Conservation (phyloP, 2,797 vertebrate species). For the Acanthurus leucopareius region DNA sequence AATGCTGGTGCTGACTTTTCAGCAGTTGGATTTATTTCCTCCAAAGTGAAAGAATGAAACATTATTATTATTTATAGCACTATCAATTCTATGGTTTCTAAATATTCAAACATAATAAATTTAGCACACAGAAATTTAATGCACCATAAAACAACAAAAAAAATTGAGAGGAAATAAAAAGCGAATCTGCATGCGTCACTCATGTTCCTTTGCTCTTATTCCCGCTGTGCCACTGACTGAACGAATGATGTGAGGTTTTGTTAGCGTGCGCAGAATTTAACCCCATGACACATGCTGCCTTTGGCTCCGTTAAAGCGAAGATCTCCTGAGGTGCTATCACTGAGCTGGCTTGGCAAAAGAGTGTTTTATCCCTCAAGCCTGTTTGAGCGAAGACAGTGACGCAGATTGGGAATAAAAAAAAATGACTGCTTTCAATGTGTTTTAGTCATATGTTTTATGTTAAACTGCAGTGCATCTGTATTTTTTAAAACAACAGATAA, state of each 20-base stretch:
- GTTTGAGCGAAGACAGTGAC: slow-evolving; percentile 1
- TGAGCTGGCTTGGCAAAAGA: neutral
- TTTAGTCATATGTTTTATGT: slow-evolving; percentile 34
- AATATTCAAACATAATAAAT: slow-evolving; percentile 3
- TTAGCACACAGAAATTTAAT: neutral
- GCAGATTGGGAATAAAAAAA: slow-evolving; percentile 3
- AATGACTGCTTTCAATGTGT: slow-evolving; percentile 24
- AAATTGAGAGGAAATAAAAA: slow-evolving; percentile 22
- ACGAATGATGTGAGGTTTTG: slow-evolving; percentile 44
- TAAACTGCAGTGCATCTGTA: neutral
- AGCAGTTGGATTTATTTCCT: slow-evolving; percentile 5
- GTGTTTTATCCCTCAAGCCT: slow-evolving; percentile 15
- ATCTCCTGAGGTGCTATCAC: slow-evolving; percentile 30
- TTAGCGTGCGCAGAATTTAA: slow-evolving; percentile 19
- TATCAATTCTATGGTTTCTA: neutral
- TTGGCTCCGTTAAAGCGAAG: slow-evolving; percentile 34
- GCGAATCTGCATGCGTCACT: slow-evolving; percentile 36
- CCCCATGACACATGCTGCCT: slow-evolving; percentile 16
- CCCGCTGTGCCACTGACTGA: slow-evolving; percentile 29
- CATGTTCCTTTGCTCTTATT: neutral
- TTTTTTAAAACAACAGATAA: neutral
- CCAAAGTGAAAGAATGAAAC: neutral
- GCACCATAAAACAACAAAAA: neutral
- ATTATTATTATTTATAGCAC: slow-evolving; percentile 5
- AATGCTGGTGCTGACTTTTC: slow-evolving; percentile 6